Conservation (phyloP, 2,888 invertebrate genomes). For the Neoaliturus tenellus region DNA sequence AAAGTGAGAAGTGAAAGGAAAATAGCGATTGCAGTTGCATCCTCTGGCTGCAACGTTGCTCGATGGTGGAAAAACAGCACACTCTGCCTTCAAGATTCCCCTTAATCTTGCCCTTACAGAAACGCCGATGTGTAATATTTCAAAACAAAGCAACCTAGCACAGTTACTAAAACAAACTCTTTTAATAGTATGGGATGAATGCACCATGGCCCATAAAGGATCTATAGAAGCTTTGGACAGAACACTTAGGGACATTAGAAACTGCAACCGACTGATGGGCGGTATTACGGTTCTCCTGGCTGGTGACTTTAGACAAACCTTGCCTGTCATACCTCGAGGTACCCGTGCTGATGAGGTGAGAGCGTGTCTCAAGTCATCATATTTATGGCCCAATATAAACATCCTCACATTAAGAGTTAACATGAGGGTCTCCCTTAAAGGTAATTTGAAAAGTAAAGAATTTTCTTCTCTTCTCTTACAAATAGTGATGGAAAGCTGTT, state of each 20-base stretch:
- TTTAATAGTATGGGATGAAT: slow-evolving; percentile 10
- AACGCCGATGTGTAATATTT: slow-evolving; percentile 13
- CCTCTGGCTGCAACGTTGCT: slow-evolving; percentile 71
- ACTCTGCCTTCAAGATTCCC: slow-evolving; percentile 69
- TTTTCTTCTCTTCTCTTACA: background rate
- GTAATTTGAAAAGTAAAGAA: background rate
- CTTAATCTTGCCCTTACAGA: slow-evolving; percentile 50
- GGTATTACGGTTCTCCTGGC: slow-evolving; percentile 23
- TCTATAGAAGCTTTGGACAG: background rate
- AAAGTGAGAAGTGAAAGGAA: slow-evolving; percentile 67
- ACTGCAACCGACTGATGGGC: no score
- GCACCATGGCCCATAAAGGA: slow-evolving; percentile 13
- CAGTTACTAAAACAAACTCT: background rate
- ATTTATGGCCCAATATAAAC: slow-evolving; percentile 1
- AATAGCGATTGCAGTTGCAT: slow-evolving; percentile 70
- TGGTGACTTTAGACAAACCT: slow-evolving; percentile 26
- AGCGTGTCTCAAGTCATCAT: no score
- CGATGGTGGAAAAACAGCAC: slow-evolving; percentile 70
- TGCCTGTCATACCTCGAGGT: slow-evolving; percentile 14
- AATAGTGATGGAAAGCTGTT: background rate
- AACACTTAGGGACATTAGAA: background rate
- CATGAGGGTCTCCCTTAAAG: background rate
- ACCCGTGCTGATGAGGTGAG: slow-evolving; percentile 18
- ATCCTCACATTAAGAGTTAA: background rate
- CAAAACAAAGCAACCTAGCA: background rate